phyloP scores from a whole-genome alignment of 2,113 vertebrate genomes.

The Hippocampus guttulatus region DNA sequence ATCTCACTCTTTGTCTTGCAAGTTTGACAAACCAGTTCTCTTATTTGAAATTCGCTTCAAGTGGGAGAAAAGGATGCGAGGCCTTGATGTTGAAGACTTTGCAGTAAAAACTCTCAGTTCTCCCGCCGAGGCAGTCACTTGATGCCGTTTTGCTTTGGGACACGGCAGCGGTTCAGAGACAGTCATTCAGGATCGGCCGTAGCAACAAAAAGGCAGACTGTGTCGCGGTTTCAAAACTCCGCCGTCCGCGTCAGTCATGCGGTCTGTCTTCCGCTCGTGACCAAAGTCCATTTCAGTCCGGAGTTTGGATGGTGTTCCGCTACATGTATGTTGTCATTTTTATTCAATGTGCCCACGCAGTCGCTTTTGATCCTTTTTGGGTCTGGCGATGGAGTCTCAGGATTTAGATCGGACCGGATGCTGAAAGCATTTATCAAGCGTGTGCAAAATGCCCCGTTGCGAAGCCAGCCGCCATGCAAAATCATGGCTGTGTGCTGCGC shows the following conservation, averaged over 20 bases:
- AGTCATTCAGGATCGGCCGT: constrained; percentile 25
- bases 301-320: neutral
- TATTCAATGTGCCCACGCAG: constrained; percentile 15
- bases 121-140: constrained; percentile 36
- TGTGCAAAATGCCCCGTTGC: constrained; percentile 51
- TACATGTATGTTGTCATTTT: constrained; percentile 26
- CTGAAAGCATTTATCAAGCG: constrained; percentile 66
- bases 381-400: constrained; percentile 49
- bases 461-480: constrained; percentile 47
- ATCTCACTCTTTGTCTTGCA: constrained; percentile 25
- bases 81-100: constrained; percentile 58
- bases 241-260: neutral
- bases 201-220: constrained; percentile 38
- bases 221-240: constrained; percentile 32
- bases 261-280: constrained; percentile 21
- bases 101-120: constrained; percentile 33
- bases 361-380: constrained; percentile 42
- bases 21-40: constrained; percentile 53
- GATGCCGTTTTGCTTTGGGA: constrained; percentile 49
- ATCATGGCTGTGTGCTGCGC: constrained; percentile 46
- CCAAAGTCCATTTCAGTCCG: constrained; percentile 7
- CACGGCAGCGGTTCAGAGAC: constrained; percentile 35
- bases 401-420: constrained; percentile 60
- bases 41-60: constrained; percentile 55
- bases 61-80: constrained; percentile 33